These are phyloP conservation scores for Pararge aegeria DNA, from an alignment of 1,140 invertebrate genomes.

Conservation along the genomic window DNA sequence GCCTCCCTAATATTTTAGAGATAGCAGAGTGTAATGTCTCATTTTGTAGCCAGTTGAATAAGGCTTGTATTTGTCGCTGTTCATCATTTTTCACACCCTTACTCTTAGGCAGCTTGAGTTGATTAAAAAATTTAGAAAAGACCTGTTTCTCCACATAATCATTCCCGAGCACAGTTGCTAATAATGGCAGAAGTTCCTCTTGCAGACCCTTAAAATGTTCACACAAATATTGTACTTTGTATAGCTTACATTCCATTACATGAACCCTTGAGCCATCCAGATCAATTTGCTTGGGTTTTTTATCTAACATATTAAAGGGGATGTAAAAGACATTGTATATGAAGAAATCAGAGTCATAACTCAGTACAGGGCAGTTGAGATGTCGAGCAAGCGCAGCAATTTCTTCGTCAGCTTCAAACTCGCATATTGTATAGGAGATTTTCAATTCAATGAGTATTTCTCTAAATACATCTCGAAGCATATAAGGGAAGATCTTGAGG, in stretches of 20 bases:
- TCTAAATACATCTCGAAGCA: slow-evolving; percentile 87
- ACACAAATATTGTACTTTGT: slow-evolving; percentile 85
- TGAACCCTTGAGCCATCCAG: slow-evolving; percentile 45
- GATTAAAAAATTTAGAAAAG: slow-evolving; percentile 86
- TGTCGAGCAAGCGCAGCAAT: slow-evolving; percentile 88
- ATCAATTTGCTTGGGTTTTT: slow-evolving; percentile 53
- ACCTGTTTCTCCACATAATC: slow-evolving; percentile 88
- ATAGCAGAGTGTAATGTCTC: slow-evolving; percentile 85
- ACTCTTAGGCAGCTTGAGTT: slow-evolving; percentile 83
- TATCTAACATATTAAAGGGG: slow-evolving; percentile 85
- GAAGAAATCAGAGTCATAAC: slow-evolving; percentile 95
- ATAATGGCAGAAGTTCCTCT: slow-evolving; percentile 85
- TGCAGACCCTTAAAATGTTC: slow-evolving; percentile 83
- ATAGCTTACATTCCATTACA: slow-evolving; percentile 84
- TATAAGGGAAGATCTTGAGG: slow-evolving; percentile 83
- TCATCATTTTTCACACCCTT: slow-evolving; percentile 79
- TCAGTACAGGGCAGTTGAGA: slow-evolving; percentile 90
- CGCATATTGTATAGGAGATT: slow-evolving; percentile 84
- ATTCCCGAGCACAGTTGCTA: slow-evolving; percentile 92
- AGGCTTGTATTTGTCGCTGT: slow-evolving; percentile 83
- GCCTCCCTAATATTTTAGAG: slow-evolving; percentile 81
- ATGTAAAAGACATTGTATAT: slow-evolving; percentile 92
- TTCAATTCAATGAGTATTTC: slow-evolving; percentile 83
- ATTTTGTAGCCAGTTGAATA: slow-evolving; percentile 87
- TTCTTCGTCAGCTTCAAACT: slow-evolving; percentile 93